Base-by-base conservation (phyloP, 2,888 invertebrate species). In the Ophion ventricosus region DNA sequence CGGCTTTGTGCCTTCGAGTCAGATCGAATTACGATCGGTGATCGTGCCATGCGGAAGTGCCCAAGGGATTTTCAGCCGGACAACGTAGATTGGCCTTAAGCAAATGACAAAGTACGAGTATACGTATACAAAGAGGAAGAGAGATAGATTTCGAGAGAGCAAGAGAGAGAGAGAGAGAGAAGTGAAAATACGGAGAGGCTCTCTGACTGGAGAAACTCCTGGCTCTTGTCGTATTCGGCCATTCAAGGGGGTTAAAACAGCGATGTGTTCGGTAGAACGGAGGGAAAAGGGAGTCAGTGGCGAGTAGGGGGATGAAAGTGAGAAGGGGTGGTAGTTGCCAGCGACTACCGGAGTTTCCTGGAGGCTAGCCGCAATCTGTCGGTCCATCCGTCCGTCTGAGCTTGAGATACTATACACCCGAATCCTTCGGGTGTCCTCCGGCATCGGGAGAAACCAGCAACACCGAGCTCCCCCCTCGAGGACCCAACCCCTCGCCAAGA, bases 311-410 rank as follows among this genome's bases (percentile, higher is more conserved):
- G 82, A 57, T 78, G 81, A 70, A 83, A 84, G 80, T 73, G 57
- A 76, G 77, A 84, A 63, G 67, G 74, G 49, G 74, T 43, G 64
- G 64, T 73, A 73, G 59, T 78, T 67, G 66, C 23, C 72, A 72
- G 80, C 40, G 72, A 63, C 57, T 87, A 88, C 86, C 87, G 86
- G 86, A 90, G 89, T 89, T 91, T 92, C 90, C 91, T 91, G 88
- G 75, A 78, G 91, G 90, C 88, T 87, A 90, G 89, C 92, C 91
- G 90, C 92, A 93, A 93, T 93, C 92, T 92, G 92, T 91, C 90
- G 90, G 89, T 87, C 88, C 89, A 87, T 88, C 86, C 88, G 87
- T 87, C 87, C 89, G 85, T 81, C 86, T 86, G 85, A 79, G 80
- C 75, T 70, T 61, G 61, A 69, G 74, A 83, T 84, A 70, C 70